Conservation (phyloP, 2,113 vertebrate genomes). For the Callipepla californica region DNA sequence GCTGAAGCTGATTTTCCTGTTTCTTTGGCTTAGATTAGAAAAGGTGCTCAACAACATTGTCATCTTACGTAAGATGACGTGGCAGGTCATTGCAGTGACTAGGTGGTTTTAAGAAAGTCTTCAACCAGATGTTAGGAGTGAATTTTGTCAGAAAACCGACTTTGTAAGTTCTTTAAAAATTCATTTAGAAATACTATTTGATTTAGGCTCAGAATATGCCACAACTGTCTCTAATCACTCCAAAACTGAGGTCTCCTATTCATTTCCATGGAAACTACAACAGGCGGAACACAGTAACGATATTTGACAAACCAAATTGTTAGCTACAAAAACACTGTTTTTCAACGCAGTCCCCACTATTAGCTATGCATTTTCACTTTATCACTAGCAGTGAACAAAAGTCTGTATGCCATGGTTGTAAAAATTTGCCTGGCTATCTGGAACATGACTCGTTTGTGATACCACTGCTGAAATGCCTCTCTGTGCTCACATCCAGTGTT, state of each 20-base stretch:
- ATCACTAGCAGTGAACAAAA: not conserved
- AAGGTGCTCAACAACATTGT: not conserved
- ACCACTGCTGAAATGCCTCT: not conserved
- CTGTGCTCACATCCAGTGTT: not conserved
- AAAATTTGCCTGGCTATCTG: too few relatives aligned
- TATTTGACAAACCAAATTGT: too few relatives aligned
- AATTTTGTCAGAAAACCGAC: not conserved
- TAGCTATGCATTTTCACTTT: not conserved
- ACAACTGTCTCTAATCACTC: not conserved
- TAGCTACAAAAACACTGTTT: not conserved
- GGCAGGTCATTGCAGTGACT: not conserved
- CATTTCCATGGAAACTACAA: not conserved
- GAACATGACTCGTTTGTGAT: too few relatives aligned
- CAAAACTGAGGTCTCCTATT: not conserved
- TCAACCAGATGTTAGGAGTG: not conserved
- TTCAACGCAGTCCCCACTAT: not conserved
- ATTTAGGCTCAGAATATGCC: not conserved
- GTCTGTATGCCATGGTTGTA: too few relatives aligned
- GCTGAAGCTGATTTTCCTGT: not conserved
- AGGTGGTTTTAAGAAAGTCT: not conserved
- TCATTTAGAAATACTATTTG: not conserved
- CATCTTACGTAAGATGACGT: not conserved
- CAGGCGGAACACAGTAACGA: not conserved
- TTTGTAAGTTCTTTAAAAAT: not conserved
- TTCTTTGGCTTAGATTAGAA: not conserved